A percentile compares a stretch with the other conserved stretches of the same genome.
phyloP scores from a whole-genome alignment of 2,113 vertebrate genomes.

The Uria aalge region DNA sequence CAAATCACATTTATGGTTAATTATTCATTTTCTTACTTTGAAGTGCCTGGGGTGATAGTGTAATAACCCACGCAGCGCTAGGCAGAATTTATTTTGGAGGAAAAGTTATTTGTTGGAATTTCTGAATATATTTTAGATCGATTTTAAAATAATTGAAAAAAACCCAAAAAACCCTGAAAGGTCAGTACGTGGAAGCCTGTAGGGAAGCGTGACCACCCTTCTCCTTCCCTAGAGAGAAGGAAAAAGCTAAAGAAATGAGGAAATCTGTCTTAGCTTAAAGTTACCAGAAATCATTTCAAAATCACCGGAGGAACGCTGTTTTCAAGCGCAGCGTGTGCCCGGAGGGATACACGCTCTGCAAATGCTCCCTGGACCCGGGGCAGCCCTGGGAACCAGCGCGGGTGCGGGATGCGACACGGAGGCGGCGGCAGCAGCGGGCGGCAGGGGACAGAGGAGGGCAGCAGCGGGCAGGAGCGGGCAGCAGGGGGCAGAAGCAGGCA shows the following conservation, averaged over 20 bases:
- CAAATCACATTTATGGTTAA: background rate
- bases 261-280: background rate
- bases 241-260: background rate
- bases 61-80: background rate
- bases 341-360: background rate
- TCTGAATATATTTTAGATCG: background rate
- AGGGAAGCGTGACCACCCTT: background rate
- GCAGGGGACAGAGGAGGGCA: background rate
- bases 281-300: background rate
- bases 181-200: background rate
- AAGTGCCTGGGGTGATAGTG: background rate
- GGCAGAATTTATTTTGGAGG: background rate
- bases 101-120: background rate
- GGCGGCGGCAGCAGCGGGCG: background rate
- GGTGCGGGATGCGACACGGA: background rate
- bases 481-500: background rate
- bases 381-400: fast-evolving
- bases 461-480: fast-evolving
- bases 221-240: background rate
- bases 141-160: background rate
- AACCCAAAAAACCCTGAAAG: fast-evolving
- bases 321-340: background rate
- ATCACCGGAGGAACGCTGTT: background rate
- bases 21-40: background rate
- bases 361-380: fast-evolving